Base-by-base conservation (phyloP, 2,888 invertebrate species). In the Monoplex corrugatus region DNA sequence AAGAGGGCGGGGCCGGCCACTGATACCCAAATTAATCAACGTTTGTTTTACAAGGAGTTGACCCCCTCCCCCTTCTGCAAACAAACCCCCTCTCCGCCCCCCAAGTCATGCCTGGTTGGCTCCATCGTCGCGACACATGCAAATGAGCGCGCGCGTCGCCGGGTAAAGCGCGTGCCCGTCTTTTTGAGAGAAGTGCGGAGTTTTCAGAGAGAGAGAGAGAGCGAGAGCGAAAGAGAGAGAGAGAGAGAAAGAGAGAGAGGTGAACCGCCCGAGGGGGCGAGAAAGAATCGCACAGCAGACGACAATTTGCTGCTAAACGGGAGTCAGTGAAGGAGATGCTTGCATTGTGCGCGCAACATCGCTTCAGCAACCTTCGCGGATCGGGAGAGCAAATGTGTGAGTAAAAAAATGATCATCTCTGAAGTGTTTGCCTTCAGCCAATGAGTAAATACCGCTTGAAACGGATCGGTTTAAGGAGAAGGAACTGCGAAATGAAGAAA, bases 1-100 rank as follows among this genome's bases (percentile, higher is more conserved):
- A 63, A 86, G 86, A 68, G 68, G 86, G 86, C 68, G 86, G 43
- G 86, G 86, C 86, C 94, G 94, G 94, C 90, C 88, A 93, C 83
- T 89, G 94, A 89, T 89, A 80, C 75, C 83, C 72, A 88, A 68
- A 88, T 88, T 88, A 88, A 88, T 83, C 88, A 88, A 88, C 63
- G 68, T 82, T 86, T 88, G 88, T 88, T 88, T 83, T 88, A 83
- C 88, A 88, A 88, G 88, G 43, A 63, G 68, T 63, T 80, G 87
- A 82, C 78, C 68, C 40, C 43, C 0, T 13, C 40, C 3, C 86
- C 68, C 57, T 40, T 38, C 38, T 32, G 38, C 84, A 8, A 8
- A 16, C 23, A 23, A 3, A 38, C 28, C 43, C 78, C n/a, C 1
- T n/a, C 68, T 68, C 8, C 68, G 28, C 68, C n/a, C 23, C 28